Evolutionary conservation across 2,888 invertebrate genomes (phyloP).

Genomic region (Cryptus armator): DNA sequence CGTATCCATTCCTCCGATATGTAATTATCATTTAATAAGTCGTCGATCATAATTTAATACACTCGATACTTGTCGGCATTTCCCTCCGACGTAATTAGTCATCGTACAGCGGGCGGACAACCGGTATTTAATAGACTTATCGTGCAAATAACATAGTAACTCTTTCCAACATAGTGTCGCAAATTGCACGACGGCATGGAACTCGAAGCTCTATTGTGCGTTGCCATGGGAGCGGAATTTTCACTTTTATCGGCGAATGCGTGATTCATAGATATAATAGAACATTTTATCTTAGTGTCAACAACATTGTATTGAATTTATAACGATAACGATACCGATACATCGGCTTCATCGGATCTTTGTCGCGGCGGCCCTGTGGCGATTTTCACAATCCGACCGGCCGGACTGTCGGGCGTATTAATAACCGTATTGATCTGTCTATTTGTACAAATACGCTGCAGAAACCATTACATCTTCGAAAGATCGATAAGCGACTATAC

Average conservation of each 20-base stretch:
- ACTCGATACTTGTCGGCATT: background rate
- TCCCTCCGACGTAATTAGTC: slow-evolving; percentile 10
- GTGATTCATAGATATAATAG: slow-evolving; percentile 45
- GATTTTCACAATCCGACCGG: background rate
- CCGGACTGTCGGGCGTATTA: background rate
- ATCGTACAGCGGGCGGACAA: slow-evolving; percentile 2
- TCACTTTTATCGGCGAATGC: slow-evolving; percentile 52
- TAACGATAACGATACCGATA: slow-evolving; percentile 48
- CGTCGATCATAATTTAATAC: background rate
- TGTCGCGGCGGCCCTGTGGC: background rate
- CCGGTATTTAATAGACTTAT: slow-evolving; percentile 30
- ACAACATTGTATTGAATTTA: slow-evolving; percentile 46
- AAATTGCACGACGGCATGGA: background rate
- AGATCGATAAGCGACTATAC: background rate
- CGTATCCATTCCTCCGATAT: background rate
- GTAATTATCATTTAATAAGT: background rate
- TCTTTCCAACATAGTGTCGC: background rate
- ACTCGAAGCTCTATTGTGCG: slow-evolving; percentile 34
- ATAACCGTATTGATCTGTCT: background rate
- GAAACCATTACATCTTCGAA: background rate
- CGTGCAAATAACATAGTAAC: slow-evolving; percentile 10
- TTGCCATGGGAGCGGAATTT: slow-evolving; percentile 51
- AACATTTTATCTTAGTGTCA: slow-evolving; percentile 41
- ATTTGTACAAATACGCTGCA: background rate
- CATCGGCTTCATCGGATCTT: background rate